Percentiles rank a stretch among this genome's conserved stretches.
Evolutionary conservation across 2,113 vertebrate species (phyloP).

Genomic region (Ophthalmolycus amberensis): DNA sequence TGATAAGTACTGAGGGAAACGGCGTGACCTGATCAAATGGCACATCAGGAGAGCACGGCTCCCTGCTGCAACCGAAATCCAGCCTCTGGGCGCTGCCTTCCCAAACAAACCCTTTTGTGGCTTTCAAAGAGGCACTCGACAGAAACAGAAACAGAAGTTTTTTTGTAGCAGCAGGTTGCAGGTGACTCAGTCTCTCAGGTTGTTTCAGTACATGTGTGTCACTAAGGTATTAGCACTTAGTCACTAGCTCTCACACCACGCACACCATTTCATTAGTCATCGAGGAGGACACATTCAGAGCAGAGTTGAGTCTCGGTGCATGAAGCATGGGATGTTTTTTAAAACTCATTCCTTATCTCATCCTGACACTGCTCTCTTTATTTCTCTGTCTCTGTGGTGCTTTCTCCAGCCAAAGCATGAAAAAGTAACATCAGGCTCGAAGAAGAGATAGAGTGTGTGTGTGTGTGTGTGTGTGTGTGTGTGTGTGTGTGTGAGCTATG

Average conservation of each 20-base stretch:
- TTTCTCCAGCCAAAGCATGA: constrained; percentile 15
- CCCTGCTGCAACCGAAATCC: constrained; percentile 37
- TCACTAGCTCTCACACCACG: constrained; percentile 47
- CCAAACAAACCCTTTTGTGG: constrained; percentile 25
- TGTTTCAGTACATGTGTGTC: constrained; percentile 24
- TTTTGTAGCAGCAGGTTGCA: constrained; percentile 44
- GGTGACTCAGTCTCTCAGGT: constrained; percentile 58
- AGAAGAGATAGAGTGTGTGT: constrained; percentile 12
- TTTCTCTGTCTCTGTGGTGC: constrained; percentile 22
- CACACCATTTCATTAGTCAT: constrained; percentile 65
- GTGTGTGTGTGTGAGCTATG: constrained; percentile 17
- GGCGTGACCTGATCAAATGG: constrained; percentile 59
- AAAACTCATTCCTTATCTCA: constrained; percentile 55
- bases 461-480: constrained; percentile 16
- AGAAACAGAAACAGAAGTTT: constrained; percentile 34
- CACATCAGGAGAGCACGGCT: constrained; percentile 41
- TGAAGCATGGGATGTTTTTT: constrained; percentile 29
- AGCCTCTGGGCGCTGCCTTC: constrained; percentile 23
- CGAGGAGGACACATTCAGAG: constrained; percentile 53
- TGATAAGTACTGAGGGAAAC: constrained; percentile 50
- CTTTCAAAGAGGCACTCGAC: constrained; percentile 45
- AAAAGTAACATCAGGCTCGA: constrained; percentile 16
- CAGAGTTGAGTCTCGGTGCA: constrained; percentile 45
- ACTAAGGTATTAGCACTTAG: constrained; percentile 50
- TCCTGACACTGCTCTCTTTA: constrained; percentile 47